Evolutionary conservation across 2,888 invertebrate genomes (phyloP).

Genomic region (Tenthredo livida): DNA sequence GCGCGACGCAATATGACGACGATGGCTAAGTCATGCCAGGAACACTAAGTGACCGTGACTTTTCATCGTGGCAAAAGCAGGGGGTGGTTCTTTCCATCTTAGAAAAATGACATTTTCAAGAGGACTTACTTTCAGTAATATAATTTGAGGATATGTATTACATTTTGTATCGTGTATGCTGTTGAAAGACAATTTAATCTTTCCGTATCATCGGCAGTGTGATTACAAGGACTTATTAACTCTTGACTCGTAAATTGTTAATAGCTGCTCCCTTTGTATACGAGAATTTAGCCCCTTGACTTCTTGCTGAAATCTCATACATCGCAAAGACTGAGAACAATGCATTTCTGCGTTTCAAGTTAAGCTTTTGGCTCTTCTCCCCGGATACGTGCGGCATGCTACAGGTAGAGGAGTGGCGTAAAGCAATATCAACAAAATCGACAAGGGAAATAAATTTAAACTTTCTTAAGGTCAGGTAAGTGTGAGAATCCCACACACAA

Average conservation of each 20-base stretch:
- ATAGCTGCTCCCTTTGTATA: neutral
- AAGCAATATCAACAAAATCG: neutral
- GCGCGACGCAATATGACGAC: neutral
- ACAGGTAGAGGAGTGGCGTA: neutral
- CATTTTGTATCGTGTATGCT: neutral
- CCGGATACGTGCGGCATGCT: neutral
- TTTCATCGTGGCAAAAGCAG: neutral
- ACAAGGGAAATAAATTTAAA: neutral
- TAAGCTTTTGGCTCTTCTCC: neutral
- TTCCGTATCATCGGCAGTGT: neutral
- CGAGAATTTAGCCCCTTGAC: neutral
- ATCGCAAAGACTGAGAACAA: neutral
- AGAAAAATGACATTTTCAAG: neutral
- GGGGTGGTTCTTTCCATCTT: neutral
- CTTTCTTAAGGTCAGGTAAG: neutral
- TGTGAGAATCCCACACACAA: neutral
- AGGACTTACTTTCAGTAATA: neutral
- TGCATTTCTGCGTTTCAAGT: neutral
- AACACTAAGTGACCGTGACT: conserved; percentile 11
- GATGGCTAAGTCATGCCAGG: neutral
- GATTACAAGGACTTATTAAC: neutral
- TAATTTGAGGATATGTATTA: neutral
- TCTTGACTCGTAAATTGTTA: neutral
- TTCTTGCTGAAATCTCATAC: neutral
- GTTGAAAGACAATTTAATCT: neutral